phyloP scores from a whole-genome alignment of 2,797 vertebrate genomes.

The Phoxinus dragarum region DNA sequence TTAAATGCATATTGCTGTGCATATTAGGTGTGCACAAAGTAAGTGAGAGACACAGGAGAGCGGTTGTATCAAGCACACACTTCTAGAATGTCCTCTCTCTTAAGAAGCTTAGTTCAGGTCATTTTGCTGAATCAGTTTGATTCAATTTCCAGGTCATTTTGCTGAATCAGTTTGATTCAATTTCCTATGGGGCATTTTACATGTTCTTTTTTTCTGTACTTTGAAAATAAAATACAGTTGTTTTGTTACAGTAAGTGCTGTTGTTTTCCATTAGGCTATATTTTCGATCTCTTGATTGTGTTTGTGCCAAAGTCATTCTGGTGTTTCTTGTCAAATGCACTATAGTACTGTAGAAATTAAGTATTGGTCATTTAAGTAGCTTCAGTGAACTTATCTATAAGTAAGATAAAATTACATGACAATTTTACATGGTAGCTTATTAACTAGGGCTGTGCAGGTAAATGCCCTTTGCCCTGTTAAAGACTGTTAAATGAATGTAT shows the following conservation, averaged over 20 bases:
- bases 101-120: too few relatives aligned
- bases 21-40: too few relatives aligned
- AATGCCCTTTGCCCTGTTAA: conserved; percentile 5
- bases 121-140: background rate
- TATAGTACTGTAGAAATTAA: background rate
- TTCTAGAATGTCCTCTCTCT: background rate
- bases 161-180: background rate
- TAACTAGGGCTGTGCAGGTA: conserved; percentile 22
- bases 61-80: background rate
- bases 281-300: background rate
- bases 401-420: background rate
- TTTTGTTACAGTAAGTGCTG: background rate
- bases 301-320: background rate
- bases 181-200: background rate
- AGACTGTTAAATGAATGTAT: conserved; percentile 1
- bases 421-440: conserved; percentile 21
- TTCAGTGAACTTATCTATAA: background rate
- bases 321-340: background rate
- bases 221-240: background rate
- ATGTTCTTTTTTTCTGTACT: background rate
- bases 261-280: background rate
- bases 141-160: background rate
- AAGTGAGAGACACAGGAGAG: background rate
- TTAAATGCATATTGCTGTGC: background rate
- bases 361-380: background rate